phyloP scores from a whole-genome alignment of 35 echinoderm and acorn worm genomes.

The Hemicentrotus pulcherrimus region DNA sequence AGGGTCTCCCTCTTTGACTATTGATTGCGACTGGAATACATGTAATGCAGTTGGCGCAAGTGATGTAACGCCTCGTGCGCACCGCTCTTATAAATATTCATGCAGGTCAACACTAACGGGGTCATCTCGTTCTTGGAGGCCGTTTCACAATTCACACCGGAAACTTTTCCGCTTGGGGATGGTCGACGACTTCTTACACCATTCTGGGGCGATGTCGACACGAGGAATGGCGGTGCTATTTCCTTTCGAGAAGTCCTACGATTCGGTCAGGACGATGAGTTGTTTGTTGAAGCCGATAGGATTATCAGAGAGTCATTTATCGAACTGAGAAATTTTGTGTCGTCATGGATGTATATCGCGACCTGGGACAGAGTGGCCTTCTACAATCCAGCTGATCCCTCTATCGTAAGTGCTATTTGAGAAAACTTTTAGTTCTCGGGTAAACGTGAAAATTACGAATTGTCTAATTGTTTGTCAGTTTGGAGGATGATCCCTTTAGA shows the following conservation, averaged over 20 bases:
- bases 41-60: too few relatives aligned
- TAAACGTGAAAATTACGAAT: too few relatives aligned
- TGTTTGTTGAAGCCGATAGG: neutral
- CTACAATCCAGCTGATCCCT: neutral
- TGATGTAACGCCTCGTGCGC: too few relatives aligned
- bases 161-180: conserved; percentile 40
- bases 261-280: neutral
- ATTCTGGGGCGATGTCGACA: conserved; percentile 58
- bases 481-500: too few relatives aligned
- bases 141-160: conserved; percentile 20
- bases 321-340: neutral
- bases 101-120: conserved; percentile 61
- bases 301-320: neutral
- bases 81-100: neutral
- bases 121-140: conserved; percentile 47
- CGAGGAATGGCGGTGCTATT: conserved; percentile 31
- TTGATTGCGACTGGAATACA: too few relatives aligned
- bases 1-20: too few relatives aligned
- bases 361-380: conserved; percentile 3
- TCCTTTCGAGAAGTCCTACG: conserved; percentile 56
- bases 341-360: neutral
- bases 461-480: too few relatives aligned
- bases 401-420: neutral
- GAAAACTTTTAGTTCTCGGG: too few relatives aligned
- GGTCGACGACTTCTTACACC: conserved; percentile 34